These are phyloP conservation scores for Druceiella hillmani DNA, from an alignment of 2,888 invertebrate genomes.

Conservation along the genomic window DNA sequence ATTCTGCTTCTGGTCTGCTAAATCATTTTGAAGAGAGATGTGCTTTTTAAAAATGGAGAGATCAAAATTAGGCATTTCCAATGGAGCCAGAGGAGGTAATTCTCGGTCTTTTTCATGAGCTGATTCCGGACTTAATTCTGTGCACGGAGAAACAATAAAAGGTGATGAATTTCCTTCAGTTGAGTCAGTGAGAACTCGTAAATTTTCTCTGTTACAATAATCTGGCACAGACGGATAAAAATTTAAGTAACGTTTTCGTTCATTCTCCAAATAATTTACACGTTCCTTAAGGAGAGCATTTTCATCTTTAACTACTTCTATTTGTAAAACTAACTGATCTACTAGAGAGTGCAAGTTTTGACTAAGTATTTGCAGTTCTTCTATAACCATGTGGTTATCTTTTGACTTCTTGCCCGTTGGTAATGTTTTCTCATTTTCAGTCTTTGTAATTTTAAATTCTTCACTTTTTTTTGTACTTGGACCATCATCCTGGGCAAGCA, in stretches of 20 bases:
- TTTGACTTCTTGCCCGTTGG: constrained; percentile 50
- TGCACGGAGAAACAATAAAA: no score
- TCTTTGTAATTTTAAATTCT: constrained; percentile 24
- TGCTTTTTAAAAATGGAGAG: no score
- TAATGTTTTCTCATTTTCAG: constrained; percentile 13
- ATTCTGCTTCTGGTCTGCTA: no score
- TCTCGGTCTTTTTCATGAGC: no score
- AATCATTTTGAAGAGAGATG: no score
- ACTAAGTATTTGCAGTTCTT: constrained; percentile 61
- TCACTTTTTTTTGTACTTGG: constrained; percentile 1
- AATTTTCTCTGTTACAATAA: no score
- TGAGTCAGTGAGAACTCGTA: no score
- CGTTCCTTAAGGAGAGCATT: constrained; percentile 53
- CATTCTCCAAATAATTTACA: constrained; percentile 52
- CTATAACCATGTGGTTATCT: constrained; percentile 56
- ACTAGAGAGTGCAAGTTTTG: constrained; percentile 52
- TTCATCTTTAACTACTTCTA: constrained; percentile 62
- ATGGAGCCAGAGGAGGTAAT: no score
- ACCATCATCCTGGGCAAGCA: constrained; percentile 27
- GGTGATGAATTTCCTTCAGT: no score
- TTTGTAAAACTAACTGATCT: constrained; percentile 55
- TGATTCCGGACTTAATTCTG: no score
- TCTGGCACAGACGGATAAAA: no score
- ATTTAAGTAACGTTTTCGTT: constrained; percentile 43
- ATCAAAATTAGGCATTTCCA: no score